Percentiles rank a stretch among this genome's conserved stretches.
Evolutionary conservation across 1,140 invertebrate genomes (phyloP).

Genomic region (Heliothis virescens): DNA sequence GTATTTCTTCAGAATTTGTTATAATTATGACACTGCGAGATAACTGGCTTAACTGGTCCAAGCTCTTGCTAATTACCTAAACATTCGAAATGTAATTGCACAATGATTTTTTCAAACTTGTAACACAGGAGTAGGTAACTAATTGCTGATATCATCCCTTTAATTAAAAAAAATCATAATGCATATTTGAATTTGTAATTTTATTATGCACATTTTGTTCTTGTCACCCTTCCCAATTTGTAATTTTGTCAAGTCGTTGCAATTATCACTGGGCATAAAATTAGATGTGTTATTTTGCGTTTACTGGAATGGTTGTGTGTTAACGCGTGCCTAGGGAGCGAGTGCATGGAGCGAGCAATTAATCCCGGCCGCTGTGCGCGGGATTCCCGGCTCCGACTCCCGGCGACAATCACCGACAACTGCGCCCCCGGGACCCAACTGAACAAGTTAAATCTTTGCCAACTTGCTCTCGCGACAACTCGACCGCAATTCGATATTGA

Average conservation of each 20-base stretch:
- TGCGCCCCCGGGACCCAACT: constrained; percentile 74
- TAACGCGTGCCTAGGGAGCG: constrained; percentile 80
- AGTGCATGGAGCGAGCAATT: constrained; percentile 79
- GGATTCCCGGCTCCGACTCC: constrained; percentile 63
- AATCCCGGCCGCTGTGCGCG: constrained; percentile 65
- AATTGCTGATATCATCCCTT: too few relatives aligned
- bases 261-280: constrained; percentile 77
- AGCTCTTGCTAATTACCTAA: too few relatives aligned
- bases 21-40: too few relatives aligned
- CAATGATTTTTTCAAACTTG: too few relatives aligned
- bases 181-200: background rate
- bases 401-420: constrained; percentile 82
- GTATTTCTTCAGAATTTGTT: too few relatives aligned
- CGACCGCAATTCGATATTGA: constrained; percentile 68
- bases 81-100: too few relatives aligned
- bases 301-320: constrained; percentile 70
- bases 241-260: constrained; percentile 48
- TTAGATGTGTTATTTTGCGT: constrained; percentile 80
- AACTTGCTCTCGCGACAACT: constrained; percentile 63
- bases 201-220: background rate
- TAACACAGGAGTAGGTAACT: too few relatives aligned
- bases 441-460: constrained; percentile 84
- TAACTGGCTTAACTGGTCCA: too few relatives aligned
- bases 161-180: background rate
- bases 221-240: constrained; percentile 1